These are phyloP conservation scores for Pantala flavescens DNA, from an alignment of 1,140 invertebrate genomes.

Conservation along the genomic window DNA sequence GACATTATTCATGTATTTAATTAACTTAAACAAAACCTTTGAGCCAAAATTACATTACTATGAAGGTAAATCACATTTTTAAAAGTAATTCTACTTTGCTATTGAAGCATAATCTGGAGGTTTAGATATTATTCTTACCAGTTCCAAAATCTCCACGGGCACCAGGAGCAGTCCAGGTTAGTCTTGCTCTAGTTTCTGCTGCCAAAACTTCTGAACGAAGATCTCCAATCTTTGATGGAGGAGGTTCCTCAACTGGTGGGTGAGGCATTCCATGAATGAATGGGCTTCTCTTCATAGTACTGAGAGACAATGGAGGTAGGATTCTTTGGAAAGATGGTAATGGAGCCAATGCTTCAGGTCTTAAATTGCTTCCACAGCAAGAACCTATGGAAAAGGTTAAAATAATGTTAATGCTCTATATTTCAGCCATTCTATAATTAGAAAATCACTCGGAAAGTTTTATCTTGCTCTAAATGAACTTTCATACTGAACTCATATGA, in stretches of 20 bases:
- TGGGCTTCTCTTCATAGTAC: not conserved
- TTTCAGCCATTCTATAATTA: not conserved
- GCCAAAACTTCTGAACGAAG: constrained; percentile 33
- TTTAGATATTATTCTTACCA: constrained; percentile 10
- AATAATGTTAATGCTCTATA: not conserved
- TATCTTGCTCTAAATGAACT: no score
- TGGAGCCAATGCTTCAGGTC: constrained; percentile 32
- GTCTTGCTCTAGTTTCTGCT: constrained; percentile 30
- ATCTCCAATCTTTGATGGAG: constrained; percentile 33
- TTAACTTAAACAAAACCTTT: no score
- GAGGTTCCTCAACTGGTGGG: not conserved
- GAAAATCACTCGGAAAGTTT: no score
- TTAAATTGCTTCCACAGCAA: constrained; percentile 39
- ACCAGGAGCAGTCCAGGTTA: constrained; percentile 45
- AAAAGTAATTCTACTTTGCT: no score
- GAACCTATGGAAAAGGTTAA: constrained; percentile 5
- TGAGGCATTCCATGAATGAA: not conserved
- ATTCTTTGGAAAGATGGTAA: constrained; percentile 38
- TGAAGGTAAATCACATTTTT: no score
- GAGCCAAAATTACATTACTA: no score
- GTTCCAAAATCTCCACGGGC: constrained; percentile 30
- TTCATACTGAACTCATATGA: no score
- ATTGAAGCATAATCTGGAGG: not conserved
- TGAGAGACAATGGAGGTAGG: constrained; percentile 35
- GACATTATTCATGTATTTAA: no score